Conservation (phyloP, 2,888 invertebrate genomes). For the Hymenopus coronatus region DNA sequence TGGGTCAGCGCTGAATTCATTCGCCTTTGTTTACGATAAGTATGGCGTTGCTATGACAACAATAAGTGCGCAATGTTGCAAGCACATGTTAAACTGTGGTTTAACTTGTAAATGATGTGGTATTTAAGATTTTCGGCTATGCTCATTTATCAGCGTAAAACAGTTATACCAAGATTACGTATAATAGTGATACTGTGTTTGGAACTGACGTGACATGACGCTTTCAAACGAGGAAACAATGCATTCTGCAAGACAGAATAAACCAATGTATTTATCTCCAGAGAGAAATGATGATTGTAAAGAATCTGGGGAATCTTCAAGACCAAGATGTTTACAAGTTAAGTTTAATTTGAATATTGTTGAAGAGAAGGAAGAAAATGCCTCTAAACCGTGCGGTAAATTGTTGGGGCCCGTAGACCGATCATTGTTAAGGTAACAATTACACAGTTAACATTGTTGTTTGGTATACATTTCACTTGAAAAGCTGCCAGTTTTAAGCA, state of each 20-base stretch:
- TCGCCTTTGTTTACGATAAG: too few relatives aligned
- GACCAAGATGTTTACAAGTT: not conserved
- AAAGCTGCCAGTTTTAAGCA: too few relatives aligned
- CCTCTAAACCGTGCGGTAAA: not conserved
- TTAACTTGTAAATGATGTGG: too few relatives aligned
- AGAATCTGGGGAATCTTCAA: not conserved
- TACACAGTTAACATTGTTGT: too few relatives aligned
- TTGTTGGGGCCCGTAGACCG: not conserved
- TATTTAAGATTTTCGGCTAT: too few relatives aligned
- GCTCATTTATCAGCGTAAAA: too few relatives aligned
- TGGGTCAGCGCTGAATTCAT: too few relatives aligned
- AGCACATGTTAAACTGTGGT: not conserved
- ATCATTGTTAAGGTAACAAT: not conserved
- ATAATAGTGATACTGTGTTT: not conserved
- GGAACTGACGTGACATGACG: not conserved
- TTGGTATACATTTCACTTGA: too few relatives aligned
- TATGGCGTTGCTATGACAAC: not conserved
- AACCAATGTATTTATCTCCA: not conserved
- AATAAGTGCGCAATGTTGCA: not conserved
- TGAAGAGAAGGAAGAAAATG: not conserved
- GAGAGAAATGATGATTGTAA: not conserved
- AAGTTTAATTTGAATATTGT: not conserved
- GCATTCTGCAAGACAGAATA: not conserved
- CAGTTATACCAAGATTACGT: too few relatives aligned
- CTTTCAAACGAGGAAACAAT: not conserved